Evolutionary conservation across 2,888 invertebrate genomes (phyloP).

Genomic region (Luffia ferchaultella): DNA sequence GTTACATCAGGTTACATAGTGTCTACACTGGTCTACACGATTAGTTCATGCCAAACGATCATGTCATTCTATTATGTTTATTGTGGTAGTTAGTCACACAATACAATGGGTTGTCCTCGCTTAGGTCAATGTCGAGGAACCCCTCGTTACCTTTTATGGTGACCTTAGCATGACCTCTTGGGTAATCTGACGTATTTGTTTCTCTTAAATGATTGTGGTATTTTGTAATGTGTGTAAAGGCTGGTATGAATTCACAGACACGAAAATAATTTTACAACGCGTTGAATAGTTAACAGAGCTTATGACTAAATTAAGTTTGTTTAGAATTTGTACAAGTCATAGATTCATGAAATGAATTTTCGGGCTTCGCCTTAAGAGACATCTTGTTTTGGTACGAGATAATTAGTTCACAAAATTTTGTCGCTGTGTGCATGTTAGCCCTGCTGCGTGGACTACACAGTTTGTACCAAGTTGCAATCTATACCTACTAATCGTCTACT

Average conservation of each 20-base stretch:
- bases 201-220: neutral
- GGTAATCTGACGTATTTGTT: neutral
- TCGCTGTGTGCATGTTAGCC: no score
- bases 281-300: neutral
- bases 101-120: neutral
- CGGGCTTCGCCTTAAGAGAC: no score
- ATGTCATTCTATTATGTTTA: neutral
- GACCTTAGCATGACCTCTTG: neutral
- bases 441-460: no score
- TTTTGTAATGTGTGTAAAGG: neutral
- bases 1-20: neutral
- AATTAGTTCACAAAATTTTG: no score
- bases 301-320: neutral
- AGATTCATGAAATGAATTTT: no score
- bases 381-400: no score
- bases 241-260: neutral
- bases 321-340: neutral
- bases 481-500: no score
- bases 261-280: neutral
- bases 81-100: neutral
- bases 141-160: neutral
- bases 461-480: no score
- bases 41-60: neutral
- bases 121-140: neutral
- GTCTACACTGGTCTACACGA: neutral